These are phyloP conservation scores for Myiozetetes cayanensis DNA, from an alignment of 2,113 vertebrate species.

Conservation along the genomic window DNA sequence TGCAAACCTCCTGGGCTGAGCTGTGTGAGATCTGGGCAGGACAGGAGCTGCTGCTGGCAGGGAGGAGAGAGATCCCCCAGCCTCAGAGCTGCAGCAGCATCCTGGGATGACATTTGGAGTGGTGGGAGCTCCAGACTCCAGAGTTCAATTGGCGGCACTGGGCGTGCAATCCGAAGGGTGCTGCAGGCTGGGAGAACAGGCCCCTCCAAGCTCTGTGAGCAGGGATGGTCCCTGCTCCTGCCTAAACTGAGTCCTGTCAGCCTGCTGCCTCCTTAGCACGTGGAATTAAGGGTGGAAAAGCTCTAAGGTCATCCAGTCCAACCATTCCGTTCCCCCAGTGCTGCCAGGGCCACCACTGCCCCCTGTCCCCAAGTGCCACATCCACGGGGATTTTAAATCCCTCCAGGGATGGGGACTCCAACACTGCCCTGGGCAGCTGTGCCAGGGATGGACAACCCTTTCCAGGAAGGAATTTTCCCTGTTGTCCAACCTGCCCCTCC, in stretches of 20 bases:
- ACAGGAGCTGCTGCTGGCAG: not conserved
- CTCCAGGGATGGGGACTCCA: not conserved
- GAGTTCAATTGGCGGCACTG: not conserved
- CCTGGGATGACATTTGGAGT: not conserved
- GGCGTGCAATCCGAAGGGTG: not conserved
- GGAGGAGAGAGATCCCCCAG: not conserved
- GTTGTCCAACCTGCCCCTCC: not conserved
- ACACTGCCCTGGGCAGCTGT: not conserved
- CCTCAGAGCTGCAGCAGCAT: not conserved
- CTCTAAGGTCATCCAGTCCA: too few species aligned
- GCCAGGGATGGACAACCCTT: not conserved
- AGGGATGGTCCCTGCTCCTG: not conserved
- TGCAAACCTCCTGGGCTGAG: not conserved
- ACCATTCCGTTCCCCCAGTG: rapidly evolving
- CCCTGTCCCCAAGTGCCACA: not conserved
- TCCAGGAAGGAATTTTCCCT: not conserved
- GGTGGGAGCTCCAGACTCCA: not conserved
- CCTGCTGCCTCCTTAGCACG: not conserved
- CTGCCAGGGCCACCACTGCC: not conserved
- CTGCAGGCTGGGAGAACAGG: not conserved
- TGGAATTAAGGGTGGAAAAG: not conserved
- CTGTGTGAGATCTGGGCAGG: not conserved
- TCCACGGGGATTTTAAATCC: too few species aligned
- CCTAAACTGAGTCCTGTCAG: not conserved
- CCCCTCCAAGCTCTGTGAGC: rapidly evolving